These are phyloP conservation scores for Cossypha heuglini DNA, from an alignment of 2,797 vertebrate species.

Conservation along the genomic window DNA sequence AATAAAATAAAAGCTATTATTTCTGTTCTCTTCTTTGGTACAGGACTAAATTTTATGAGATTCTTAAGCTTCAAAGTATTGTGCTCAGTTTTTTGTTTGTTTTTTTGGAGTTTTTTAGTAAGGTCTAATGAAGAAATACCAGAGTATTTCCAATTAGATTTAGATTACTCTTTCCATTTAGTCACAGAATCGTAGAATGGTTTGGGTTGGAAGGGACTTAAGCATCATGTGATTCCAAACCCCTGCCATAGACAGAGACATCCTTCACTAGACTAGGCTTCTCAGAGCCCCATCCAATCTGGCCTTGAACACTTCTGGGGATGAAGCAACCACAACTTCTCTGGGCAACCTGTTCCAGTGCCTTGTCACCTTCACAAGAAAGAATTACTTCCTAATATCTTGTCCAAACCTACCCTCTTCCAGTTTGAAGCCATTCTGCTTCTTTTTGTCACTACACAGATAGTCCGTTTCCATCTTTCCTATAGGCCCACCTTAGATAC, in stretches of 20 bases:
- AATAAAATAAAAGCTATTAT: neutral
- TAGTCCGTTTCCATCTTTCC: neutral
- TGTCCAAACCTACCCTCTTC: neutral
- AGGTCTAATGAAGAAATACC: neutral
- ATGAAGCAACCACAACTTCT: too few species aligned
- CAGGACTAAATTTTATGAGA: neutral
- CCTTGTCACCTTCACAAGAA: rapidly evolving
- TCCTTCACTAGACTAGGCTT: neutral
- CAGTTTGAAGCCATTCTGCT: rapidly evolving
- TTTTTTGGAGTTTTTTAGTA: neutral
- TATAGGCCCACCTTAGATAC: too few species aligned
- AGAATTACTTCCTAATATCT: neutral
- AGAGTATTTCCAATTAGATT: neutral
- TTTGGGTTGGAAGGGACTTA: neutral
- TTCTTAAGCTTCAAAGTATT: neutral
- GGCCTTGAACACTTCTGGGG: too few species aligned
- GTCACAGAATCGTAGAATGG: too few species aligned
- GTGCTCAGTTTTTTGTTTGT: rapidly evolving
- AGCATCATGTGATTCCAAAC: neutral
- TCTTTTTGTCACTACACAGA: neutral
- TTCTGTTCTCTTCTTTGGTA: neutral
- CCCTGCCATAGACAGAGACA: too few species aligned
- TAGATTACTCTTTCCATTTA: neutral
- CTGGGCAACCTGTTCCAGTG: too few species aligned
- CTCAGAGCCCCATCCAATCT: neutral